Evolutionary conservation across 2,888 invertebrate genomes (phyloP), one percentile per base, ranked within the genome.

Genomic region (Lagria hirta): DNA sequence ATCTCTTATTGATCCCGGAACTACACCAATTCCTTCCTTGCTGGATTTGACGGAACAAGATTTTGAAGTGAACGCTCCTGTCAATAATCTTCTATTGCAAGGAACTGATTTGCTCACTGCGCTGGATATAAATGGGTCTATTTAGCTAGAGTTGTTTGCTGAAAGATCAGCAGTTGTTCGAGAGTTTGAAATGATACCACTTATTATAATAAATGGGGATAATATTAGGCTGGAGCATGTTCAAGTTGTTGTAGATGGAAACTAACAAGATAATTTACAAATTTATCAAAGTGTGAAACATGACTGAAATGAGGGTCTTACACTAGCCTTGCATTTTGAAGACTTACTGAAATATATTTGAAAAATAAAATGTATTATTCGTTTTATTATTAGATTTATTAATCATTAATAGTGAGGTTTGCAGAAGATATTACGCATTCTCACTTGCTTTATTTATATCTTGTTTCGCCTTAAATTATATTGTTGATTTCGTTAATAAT

Each of bases 21-120:
- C 67, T 4, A 53, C 63, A 3, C 62, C 64, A 3, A 69, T 74
- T 40, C 68, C 72, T 3, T 74, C 74, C 2, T 56, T 76, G 24
- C 48, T 72, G 49, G 75, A 75, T 55, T 63, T 77, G 22, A 76
- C 75, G 2, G 73, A 74, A 48, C 75, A 73, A 50, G 77, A 77
- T 56, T 77, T 69, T 52, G 77, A 76, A 49, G 77, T 78, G 10
- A 78, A 78, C 53, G 77, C 77, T 6, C 77, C 77, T 1, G 69
- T 75, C 3, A 54, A 66, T 38, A 67, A 59, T 38, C 57, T 63
- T 12, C 64, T 77, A 20, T 60, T 77, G 12, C 73, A 75, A 47
- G 77, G 77, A 5, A 70, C 72, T 34, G 77, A 77, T 37, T 60
- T 78, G 27, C 61, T 77, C 21, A 72, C 61, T 16, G 77, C 77